Conservation (phyloP, 2,797 vertebrate species). For the Hybognathus amarus region DNA sequence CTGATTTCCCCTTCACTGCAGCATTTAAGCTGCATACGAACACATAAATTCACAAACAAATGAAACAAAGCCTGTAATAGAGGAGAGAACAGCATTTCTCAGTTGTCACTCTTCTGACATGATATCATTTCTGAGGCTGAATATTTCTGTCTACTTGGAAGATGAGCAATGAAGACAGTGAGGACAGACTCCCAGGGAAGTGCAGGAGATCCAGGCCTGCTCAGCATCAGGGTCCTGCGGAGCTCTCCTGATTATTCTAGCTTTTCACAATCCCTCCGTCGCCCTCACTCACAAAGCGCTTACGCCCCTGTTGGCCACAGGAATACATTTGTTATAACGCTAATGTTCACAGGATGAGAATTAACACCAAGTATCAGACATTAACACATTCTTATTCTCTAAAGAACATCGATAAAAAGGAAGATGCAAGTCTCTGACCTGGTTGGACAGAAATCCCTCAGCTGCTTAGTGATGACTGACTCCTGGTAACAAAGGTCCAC, state of each 20-base stretch:
- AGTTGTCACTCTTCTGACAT: constrained; percentile 49
- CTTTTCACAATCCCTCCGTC: constrained; percentile 83
- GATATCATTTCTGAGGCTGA: constrained; percentile 49
- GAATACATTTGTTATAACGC: background rate
- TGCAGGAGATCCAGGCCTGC: constrained; percentile 58
- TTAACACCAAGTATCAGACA: background rate
- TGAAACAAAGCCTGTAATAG: constrained; percentile 19
- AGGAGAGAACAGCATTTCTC: constrained; percentile 35
- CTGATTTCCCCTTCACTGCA: constrained; percentile 9
- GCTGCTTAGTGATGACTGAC: constrained; percentile 84
- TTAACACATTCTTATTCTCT: background rate
- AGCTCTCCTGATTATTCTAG: constrained; percentile 63
- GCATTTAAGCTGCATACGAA: constrained; percentile 8
- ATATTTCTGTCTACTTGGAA: constrained; percentile 56
- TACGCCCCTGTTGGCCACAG: constrained; percentile 78
- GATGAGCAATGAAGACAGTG: constrained; percentile 44
- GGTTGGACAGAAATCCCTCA: constrained; percentile 83
- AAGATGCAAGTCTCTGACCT: constrained; percentile 69
- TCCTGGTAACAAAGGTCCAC: constrained; percentile 86
- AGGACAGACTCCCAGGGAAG: constrained; percentile 62
- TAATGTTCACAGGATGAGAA: background rate
- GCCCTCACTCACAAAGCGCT: constrained; percentile 88
- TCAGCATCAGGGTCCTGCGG: constrained; percentile 50
- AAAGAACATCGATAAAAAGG: background rate
- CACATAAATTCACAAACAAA: constrained; percentile 4